Evolutionary conservation across 2,888 invertebrate species (phyloP).

Genomic region (Atrina japonica): DNA sequence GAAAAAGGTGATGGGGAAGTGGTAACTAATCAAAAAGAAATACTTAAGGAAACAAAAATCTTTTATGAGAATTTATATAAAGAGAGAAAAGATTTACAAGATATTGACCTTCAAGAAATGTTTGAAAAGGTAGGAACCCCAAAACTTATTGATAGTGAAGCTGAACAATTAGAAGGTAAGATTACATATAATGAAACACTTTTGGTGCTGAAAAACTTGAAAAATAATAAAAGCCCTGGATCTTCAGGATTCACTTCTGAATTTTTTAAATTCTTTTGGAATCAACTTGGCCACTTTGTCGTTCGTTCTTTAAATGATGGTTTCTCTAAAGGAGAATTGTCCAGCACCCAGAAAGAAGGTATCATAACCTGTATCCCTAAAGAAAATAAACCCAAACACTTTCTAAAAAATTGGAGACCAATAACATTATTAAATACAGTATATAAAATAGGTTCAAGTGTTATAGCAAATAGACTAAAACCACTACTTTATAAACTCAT

Average conservation of each 20-base stretch:
- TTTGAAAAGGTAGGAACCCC: too few relatives aligned
- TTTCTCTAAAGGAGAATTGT: slow-evolving; percentile 19
- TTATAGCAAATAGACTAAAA: slow-evolving; percentile 44
- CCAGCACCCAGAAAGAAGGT: slow-evolving; percentile 29
- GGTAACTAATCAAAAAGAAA: too few relatives aligned
- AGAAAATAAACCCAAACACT: slow-evolving; percentile 37
- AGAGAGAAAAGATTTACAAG: too few relatives aligned
- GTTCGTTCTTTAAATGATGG: slow-evolving; percentile 40
- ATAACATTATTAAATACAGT: slow-evolving; percentile 42
- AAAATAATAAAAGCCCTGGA: slow-evolving; percentile 33
- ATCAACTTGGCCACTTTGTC: slow-evolving; percentile 22
- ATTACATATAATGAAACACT: slow-evolving; percentile 15
- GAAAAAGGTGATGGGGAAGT: too few relatives aligned
- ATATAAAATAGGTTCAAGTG: slow-evolving; percentile 46
- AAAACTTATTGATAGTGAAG: background rate
- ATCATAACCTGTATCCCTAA: slow-evolving; percentile 45
- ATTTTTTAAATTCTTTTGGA: slow-evolving; percentile 31
- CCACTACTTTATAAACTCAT: slow-evolving; percentile 34
- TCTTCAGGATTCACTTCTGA: too few relatives aligned
- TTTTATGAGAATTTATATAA: too few relatives aligned
- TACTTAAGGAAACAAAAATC: too few relatives aligned
- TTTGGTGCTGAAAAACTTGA: slow-evolving; percentile 10
- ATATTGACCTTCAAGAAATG: too few relatives aligned
- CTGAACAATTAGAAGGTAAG: slow-evolving; percentile 1
- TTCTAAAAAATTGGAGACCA: slow-evolving; percentile 44